Conservation (phyloP, 2,797 vertebrate genomes). For the Sebastes minor region DNA sequence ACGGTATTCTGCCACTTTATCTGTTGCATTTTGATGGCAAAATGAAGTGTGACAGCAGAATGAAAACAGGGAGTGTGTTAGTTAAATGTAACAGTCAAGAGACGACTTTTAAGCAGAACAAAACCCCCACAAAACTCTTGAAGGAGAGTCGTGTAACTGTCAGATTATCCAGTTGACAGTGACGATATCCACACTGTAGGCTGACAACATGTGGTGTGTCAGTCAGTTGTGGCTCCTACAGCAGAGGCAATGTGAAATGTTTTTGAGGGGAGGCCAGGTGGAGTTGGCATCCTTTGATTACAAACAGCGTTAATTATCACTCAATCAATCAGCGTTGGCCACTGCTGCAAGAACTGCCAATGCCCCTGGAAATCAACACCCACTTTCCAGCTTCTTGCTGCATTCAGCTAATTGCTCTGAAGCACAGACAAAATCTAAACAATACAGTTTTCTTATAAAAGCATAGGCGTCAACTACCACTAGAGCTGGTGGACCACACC, state of each 20-base stretch:
- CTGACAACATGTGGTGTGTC: not conserved
- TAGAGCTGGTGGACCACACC: not conserved
- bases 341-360: constrained; percentile 18
- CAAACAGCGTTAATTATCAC: constrained; percentile 28
- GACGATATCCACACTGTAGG: not conserved
- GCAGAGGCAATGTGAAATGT: constrained; percentile 7
- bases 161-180: not conserved
- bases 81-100: not conserved
- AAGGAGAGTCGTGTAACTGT: not conserved
- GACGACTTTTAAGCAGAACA: not conserved
- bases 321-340: constrained; percentile 37
- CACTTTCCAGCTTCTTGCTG: constrained; percentile 5
- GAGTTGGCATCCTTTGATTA: constrained; percentile 17
- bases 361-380: constrained; percentile 20
- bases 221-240: constrained; percentile 2
- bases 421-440: not conserved
- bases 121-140: not conserved
- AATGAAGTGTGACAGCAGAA: not conserved
- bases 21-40: not conserved
- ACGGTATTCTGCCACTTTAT: not conserved
- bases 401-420: constrained; percentile 7
- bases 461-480: not conserved
- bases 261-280: constrained; percentile 19
- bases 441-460: constrained; percentile 4
- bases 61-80: not conserved